Conservation (phyloP, 2,888 invertebrate genomes). For the Biston betularia region DNA sequence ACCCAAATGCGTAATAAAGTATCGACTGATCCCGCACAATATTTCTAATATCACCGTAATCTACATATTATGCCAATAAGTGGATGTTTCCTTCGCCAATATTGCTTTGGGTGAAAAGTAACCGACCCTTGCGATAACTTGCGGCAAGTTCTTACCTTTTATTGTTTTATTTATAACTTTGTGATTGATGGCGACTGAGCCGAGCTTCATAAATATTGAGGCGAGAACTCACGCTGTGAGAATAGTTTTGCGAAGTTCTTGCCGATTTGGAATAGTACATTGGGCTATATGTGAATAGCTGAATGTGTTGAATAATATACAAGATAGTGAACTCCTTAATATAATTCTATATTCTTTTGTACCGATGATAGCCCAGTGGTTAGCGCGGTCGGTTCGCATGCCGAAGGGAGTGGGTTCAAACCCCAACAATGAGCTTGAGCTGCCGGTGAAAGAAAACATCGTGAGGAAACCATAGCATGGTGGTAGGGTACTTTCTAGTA, state of each 20-base stretch:
- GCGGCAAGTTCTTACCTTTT: slow-evolving; percentile 83
- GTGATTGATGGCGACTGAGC: slow-evolving; percentile 84
- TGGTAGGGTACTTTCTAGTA: too few species aligned
- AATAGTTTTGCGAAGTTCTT: slow-evolving; percentile 63
- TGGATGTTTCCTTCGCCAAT: slow-evolving; percentile 77
- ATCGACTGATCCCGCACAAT: slow-evolving; percentile 70
- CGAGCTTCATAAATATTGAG: slow-evolving; percentile 85
- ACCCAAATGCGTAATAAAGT: slow-evolving; percentile 64
- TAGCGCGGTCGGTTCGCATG: too few species aligned
- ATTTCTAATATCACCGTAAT: slow-evolving; percentile 80
- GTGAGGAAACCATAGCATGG: too few species aligned
- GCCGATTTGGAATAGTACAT: slow-evolving; percentile 34
- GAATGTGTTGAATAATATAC: slow-evolving; percentile 25
- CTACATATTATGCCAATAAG: slow-evolving; percentile 86
- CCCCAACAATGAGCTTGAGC: too few species aligned
- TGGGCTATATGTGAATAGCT: slow-evolving; percentile 32
- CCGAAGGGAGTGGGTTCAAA: too few species aligned
- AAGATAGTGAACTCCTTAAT: too few species aligned
- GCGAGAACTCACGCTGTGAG: slow-evolving; percentile 70
- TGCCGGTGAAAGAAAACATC: too few species aligned
- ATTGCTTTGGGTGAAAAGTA: slow-evolving; percentile 73
- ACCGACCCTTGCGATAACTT: slow-evolving; percentile 79
- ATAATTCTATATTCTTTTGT: too few species aligned
- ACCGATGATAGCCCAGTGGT: too few species aligned
- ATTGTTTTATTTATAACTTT: slow-evolving; percentile 87